Conservation (phyloP, 2,888 invertebrate species). For the Andrena hattorfiana region DNA sequence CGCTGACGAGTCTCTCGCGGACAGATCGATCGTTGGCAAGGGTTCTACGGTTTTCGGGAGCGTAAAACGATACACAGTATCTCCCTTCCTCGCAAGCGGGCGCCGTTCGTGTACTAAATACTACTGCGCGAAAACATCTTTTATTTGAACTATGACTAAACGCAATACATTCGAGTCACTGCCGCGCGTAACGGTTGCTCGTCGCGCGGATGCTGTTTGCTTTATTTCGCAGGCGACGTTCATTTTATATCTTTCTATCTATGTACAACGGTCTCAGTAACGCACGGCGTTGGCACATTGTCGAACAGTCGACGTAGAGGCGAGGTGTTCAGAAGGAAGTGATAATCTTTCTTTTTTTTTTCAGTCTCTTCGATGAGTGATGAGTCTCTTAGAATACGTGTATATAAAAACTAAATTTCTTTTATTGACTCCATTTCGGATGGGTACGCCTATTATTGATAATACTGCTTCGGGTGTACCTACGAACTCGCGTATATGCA, state of each 20-base stretch:
- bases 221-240: conserved; percentile 50
- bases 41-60: conserved; percentile 27
- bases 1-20: conserved; percentile 2
- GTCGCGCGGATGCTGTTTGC: conserved; percentile 16
- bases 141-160: conserved; percentile 52
- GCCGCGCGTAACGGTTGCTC: conserved; percentile 18
- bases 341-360: neutral
- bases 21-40: conserved; percentile 11
- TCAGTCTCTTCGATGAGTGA: conserved; percentile 17
- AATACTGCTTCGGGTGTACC: conserved; percentile 44
- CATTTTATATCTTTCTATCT: conserved; percentile 54
- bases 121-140: conserved; percentile 50
- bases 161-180: conserved; percentile 60
- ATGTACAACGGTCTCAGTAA: conserved; percentile 43
- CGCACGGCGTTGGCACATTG: conserved; percentile 58
- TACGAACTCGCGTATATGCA: conserved; percentile 28
- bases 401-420: conserved; percentile 45
- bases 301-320: conserved; percentile 17
- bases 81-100: conserved; percentile 20
- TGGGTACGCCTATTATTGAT: conserved; percentile 45
- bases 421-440: conserved; percentile 50
- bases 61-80: conserved; percentile 39
- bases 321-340: conserved; percentile 15
- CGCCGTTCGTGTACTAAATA: conserved; percentile 45
- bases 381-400: conserved; percentile 25